These are phyloP conservation scores for Philopedon plagiatum DNA, from an alignment of 2,888 invertebrate species.

Conservation along the genomic window DNA sequence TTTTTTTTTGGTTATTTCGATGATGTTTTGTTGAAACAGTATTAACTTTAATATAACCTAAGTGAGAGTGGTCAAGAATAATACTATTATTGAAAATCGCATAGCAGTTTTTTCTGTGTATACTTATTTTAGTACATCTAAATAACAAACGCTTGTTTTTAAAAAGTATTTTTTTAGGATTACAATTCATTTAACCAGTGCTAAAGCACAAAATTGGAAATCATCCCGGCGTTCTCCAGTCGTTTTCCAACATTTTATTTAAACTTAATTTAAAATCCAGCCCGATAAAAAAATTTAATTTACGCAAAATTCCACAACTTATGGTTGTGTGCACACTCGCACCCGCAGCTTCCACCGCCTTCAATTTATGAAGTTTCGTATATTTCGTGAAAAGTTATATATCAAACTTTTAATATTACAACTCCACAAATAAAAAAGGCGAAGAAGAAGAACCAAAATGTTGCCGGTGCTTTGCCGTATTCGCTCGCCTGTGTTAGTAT, in stretches of 20 bases:
- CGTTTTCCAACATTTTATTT: slow-evolving; percentile 10
- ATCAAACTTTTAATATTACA: slow-evolving; percentile 40
- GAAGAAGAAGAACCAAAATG: slow-evolving; percentile 23
- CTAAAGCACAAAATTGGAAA: background rate
- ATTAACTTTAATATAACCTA: no score
- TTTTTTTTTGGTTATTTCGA: no score
- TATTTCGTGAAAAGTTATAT: slow-evolving; percentile 32
- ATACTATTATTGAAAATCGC: no score
- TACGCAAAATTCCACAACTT: slow-evolving; percentile 25
- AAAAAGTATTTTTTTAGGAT: no score
- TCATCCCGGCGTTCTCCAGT: no score
- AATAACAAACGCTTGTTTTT: no score
- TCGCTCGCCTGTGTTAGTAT: slow-evolving; percentile 23
- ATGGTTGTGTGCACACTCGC: slow-evolving; percentile 27
- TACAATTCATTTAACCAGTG: background rate
- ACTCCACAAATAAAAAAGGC: slow-evolving; percentile 30
- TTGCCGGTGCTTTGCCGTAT: slow-evolving; percentile 4
- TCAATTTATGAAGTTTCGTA: slow-evolving; percentile 34
- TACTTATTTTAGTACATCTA: no score
- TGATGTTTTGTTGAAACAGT: no score
- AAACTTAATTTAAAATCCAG: slow-evolving; percentile 22
- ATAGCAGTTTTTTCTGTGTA: no score
- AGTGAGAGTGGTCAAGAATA: no score
- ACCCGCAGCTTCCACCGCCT: background rate
- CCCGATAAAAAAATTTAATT: slow-evolving; percentile 27